Evolutionary conservation across 2,113 vertebrate genomes (phyloP), one percentile per base, ranked within the genome.

Genomic region (Tinamus guttatus): DNA sequence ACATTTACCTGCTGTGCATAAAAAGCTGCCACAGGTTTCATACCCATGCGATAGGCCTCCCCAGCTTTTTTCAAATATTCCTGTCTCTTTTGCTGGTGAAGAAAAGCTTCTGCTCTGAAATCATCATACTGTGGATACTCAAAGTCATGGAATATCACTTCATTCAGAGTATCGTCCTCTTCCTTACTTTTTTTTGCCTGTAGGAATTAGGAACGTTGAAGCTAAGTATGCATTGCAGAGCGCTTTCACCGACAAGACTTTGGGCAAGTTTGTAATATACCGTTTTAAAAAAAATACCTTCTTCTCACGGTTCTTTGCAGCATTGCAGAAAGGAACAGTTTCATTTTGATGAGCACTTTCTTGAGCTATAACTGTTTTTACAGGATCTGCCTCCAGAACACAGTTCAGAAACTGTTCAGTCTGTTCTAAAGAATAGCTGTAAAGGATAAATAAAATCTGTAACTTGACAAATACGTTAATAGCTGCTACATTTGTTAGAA

Each of bases 121-220:
- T 99, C 99, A 18, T 98, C 96, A 11, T 99, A 99, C 27, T 98
- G 98, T 14, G 99, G 99, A 94, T 99, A 98, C 43, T 99, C 98
- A 20, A 98, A 98, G 63, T 99, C 98, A 97, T 99, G 99, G 93
- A 98, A 99, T 64, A 83, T 36, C 18, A 86, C 32, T 64, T 98
- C 96, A 30, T 28, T 82, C 45, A 92, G 49, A 64, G 43, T 30
- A 20, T 98, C 98, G 58, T 98, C 98, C 28, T 97, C 97, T 68
- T 98, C 96, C 88, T 97, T 98, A 40, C 38, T 84, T 84, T 96
- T 98, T 96, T 97, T 98, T 82, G 45, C 90, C 98, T 98, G 40
- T 77, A 95, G 89, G 43, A 94, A 92, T 92, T 83, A 19, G 27
- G 43, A 84, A 30, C 32, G 36, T 76, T 91, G 43, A 90, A 81